Conservation (phyloP, 2,113 vertebrate genomes). For the Tachysurus fulvidraco region DNA sequence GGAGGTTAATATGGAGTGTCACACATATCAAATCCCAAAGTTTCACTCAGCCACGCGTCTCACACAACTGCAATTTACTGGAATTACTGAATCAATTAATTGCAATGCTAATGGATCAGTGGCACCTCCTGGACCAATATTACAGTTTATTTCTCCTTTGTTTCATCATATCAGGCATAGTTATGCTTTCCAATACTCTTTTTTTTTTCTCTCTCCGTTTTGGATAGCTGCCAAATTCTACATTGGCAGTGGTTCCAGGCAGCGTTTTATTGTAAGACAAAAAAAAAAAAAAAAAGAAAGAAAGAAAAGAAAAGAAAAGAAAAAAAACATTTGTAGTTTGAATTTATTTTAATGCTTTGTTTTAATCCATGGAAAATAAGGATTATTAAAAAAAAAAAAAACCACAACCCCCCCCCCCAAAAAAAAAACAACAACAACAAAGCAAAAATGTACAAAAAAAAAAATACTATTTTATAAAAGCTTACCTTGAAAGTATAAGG, state of each 20-base stretch:
- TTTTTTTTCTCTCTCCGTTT: conserved; percentile 38
- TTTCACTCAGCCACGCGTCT: conserved; percentile 31
- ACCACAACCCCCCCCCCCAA: no score
- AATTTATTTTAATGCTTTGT: conserved; percentile 27
- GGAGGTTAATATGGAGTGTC: conserved; percentile 51
- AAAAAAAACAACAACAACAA: conserved; percentile 24
- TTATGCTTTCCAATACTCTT: conserved; percentile 51
- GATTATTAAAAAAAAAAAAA: conserved; percentile 36
- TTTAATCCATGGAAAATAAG: conserved; percentile 34
- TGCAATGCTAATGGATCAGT: conserved; percentile 46
- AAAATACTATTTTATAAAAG: background rate
- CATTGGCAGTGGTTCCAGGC: conserved; percentile 38
- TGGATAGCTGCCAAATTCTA: conserved; percentile 51
- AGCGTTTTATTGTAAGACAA: conserved; percentile 5
- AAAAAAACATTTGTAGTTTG: conserved; percentile 10
- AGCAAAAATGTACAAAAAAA: background rate
- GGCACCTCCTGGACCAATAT: conserved; percentile 44
- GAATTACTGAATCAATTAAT: conserved; percentile 57
- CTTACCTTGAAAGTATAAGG: background rate
- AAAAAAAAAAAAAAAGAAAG: conserved; percentile 5
- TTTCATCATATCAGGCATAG: conserved; percentile 53
- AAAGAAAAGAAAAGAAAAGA: background rate
- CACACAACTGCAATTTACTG: conserved; percentile 43
- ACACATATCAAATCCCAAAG: conserved; percentile 39
- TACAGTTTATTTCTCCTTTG: conserved; percentile 48